Evolutionary conservation across 2,797 vertebrate species (phyloP).

Genomic region (Phrynocephalus forsythii): DNA sequence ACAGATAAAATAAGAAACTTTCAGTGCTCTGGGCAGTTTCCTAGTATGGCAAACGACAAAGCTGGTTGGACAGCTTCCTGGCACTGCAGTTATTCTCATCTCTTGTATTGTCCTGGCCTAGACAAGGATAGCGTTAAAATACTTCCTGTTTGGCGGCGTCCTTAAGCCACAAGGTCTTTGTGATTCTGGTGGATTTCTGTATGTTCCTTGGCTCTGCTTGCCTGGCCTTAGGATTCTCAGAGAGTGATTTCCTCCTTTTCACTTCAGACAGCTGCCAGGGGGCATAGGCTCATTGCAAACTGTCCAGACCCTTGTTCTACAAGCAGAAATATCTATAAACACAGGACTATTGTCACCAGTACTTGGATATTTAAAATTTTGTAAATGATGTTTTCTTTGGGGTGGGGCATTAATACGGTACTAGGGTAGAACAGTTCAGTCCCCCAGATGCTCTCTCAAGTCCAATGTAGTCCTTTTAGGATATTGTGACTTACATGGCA

Average conservation of each 20-base stretch:
- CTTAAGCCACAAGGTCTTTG: slow-evolving; percentile 4
- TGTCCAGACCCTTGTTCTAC: too few relatives aligned
- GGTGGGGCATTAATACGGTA: too few relatives aligned
- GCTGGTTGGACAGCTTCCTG: too few relatives aligned
- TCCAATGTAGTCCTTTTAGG: too few relatives aligned
- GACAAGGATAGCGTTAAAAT: background rate
- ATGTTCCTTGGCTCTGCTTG: background rate
- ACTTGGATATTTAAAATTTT: too few relatives aligned
- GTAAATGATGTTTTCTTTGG: too few relatives aligned
- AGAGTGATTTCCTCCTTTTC: background rate
- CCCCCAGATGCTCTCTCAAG: too few relatives aligned
- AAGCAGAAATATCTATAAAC: too few relatives aligned
- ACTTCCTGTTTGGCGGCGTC: background rate
- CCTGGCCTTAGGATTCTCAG: background rate
- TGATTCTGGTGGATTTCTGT: background rate
- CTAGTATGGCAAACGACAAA: background rate
- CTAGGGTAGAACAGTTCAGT: too few relatives aligned
- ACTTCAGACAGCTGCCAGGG: background rate
- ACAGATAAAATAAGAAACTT: background rate
- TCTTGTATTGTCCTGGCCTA: background rate
- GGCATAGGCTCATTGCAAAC: background rate
- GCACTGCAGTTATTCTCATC: background rate
- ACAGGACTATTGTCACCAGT: too few relatives aligned
- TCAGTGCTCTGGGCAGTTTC: background rate
- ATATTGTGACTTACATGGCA: too few relatives aligned